These are phyloP conservation scores for Salvelinus namaycush DNA, from an alignment of 2,113 vertebrate genomes.

Conservation along the genomic window DNA sequence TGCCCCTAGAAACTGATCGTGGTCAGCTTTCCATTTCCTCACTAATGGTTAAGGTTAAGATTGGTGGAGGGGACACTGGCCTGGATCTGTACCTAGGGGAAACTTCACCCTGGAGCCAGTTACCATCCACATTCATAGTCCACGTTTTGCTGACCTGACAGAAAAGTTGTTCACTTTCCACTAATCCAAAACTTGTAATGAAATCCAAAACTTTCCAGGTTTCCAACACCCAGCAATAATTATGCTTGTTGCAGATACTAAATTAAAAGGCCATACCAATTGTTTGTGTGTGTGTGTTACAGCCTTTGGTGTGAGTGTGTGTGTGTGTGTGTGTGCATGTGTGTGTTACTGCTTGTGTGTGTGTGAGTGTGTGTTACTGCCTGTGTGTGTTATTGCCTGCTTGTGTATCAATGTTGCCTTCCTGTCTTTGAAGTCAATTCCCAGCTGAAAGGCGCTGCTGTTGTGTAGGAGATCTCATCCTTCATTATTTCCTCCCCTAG, in stretches of 20 bases:
- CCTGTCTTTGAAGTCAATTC: slow-evolving; percentile 8
- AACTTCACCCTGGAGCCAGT: too few species aligned
- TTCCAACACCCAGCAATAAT: too few species aligned
- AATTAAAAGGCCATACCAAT: too few species aligned
- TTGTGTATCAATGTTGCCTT: slow-evolving; percentile 8
- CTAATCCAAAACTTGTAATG: too few species aligned
- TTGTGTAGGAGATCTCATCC: slow-evolving; percentile 7
- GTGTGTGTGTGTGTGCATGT: neutral
- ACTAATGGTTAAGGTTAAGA: too few species aligned
- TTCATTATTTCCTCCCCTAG: slow-evolving; percentile 5
- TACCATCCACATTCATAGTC: neutral
- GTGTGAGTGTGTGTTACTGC: neutral
- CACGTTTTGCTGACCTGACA: neutral
- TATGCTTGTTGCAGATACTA: too few species aligned
- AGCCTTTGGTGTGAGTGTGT: neutral
- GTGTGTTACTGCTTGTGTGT: neutral
- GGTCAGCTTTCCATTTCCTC: too few species aligned
- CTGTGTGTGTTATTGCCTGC: slow-evolving; percentile 1
- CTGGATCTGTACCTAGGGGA: too few species aligned
- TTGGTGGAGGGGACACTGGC: too few species aligned
- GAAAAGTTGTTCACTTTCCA: neutral
- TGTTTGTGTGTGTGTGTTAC: too few species aligned
- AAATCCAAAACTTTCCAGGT: too few species aligned
- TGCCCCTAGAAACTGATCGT: too few species aligned
- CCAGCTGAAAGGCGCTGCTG: neutral